These are phyloP conservation scores for Lacerta agilis DNA, from an alignment of 2,797 vertebrate species.

Conservation along the genomic window DNA sequence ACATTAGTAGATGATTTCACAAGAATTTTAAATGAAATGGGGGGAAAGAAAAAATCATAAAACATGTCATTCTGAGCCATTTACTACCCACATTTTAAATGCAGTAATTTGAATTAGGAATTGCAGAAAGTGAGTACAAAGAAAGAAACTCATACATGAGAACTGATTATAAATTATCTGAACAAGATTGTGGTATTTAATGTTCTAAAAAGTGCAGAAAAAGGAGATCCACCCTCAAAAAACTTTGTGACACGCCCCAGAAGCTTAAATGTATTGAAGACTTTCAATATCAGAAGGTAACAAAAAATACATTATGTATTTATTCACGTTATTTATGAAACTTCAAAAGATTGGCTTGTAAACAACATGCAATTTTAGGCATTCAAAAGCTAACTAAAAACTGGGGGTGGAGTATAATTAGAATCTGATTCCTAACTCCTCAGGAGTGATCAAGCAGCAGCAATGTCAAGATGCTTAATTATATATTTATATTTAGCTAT, in stretches of 20 bases:
- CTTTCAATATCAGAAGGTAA: background rate
- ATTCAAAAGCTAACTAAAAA: background rate
- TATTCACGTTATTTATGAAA: background rate
- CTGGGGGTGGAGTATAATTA: background rate
- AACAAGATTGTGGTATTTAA: conserved; percentile 27
- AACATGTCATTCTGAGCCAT: conserved; percentile 12
- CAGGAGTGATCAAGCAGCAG: background rate
- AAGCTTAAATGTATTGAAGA: background rate
- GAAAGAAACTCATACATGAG: background rate
- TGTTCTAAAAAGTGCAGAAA: background rate
- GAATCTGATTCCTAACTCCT: background rate
- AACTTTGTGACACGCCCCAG: background rate
- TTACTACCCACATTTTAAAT: conserved; percentile 22
- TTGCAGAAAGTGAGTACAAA: background rate
- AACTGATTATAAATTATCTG: conserved; percentile 20
- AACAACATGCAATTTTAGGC: background rate
- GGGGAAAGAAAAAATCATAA: background rate
- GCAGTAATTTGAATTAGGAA: conserved; percentile 41
- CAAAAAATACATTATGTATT: background rate
- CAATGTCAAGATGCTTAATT: background rate
- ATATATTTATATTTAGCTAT: background rate
- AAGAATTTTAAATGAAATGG: conserved; percentile 17
- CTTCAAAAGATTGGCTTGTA: background rate
- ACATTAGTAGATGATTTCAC: conserved; percentile 29
- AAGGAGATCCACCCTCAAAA: background rate